These are phyloP conservation scores for Cantharis lateralis DNA, from an alignment of 2,888 invertebrate species.

Conservation along the genomic window DNA sequence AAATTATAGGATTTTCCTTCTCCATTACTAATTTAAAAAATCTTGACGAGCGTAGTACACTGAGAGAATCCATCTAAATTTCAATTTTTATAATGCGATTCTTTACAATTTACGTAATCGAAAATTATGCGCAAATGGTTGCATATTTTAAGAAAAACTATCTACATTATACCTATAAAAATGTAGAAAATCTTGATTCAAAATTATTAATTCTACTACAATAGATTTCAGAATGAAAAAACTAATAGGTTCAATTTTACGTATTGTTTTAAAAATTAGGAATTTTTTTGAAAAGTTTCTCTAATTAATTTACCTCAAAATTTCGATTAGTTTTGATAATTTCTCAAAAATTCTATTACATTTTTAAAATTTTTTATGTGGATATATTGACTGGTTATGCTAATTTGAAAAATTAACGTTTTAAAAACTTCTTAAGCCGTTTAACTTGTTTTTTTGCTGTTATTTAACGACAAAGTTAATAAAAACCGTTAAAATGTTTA, in stretches of 20 bases:
- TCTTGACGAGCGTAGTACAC: neutral
- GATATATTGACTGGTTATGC: neutral
- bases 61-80: neutral
- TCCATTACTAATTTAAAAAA: neutral
- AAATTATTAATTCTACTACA: too few relatives aligned
- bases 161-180: too few relatives aligned
- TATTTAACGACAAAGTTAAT: neutral
- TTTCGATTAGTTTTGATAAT: neutral
- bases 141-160: neutral
- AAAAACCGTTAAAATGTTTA: neutral
- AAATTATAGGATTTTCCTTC: neutral
- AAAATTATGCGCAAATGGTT: neutral
- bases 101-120: neutral
- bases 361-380: neutral
- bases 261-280: too few relatives aligned
- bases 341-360: neutral
- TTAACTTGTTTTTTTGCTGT: neutral
- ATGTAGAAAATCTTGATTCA: too few relatives aligned
- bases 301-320: neutral
- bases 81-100: neutral
- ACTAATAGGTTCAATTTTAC: too few relatives aligned
- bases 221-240: too few relatives aligned
- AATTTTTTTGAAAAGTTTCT: too few relatives aligned
- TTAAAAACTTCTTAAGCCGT: neutral
- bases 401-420: neutral